Conservation (phyloP, 2,888 invertebrate genomes). For the Eupithecia centaureata region DNA sequence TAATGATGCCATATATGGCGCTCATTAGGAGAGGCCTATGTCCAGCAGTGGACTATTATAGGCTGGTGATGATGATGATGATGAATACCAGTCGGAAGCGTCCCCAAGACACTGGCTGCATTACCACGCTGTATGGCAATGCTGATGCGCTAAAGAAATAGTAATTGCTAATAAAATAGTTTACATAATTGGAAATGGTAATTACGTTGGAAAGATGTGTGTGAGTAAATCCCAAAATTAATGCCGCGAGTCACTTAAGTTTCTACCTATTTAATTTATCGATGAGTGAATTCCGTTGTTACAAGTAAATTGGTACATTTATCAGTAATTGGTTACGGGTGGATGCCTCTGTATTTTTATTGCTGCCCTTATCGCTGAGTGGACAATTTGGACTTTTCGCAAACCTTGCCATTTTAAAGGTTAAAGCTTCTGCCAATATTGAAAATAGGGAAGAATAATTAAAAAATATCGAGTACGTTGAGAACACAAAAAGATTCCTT, state of each 20-base stretch:
- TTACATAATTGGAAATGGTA: background rate
- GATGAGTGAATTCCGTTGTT: conserved; percentile 34
- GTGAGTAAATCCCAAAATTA: background rate
- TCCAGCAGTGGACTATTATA: too few relatives aligned
- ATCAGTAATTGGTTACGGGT: conserved; percentile 28
- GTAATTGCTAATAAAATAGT: too few relatives aligned
- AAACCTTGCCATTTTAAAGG: conserved; percentile 10
- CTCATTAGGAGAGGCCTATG: too few relatives aligned
- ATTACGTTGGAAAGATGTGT: background rate
- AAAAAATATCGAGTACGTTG: background rate
- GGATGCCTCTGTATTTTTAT: conserved; percentile 14
- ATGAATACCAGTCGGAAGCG: too few relatives aligned
- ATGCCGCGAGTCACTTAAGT: background rate
- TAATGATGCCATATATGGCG: too few relatives aligned
- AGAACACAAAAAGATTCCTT: too few relatives aligned
- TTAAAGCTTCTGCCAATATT: background rate
- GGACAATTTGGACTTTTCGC: conserved; percentile 12
- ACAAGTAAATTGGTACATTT: conserved; percentile 33
- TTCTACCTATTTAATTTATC: conserved; percentile 60
- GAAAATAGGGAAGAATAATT: background rate
- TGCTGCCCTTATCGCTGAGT: conserved; percentile 13
- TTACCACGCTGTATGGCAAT: too few relatives aligned
- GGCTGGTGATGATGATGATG: too few relatives aligned
- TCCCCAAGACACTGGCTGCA: too few relatives aligned
- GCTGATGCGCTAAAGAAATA: too few relatives aligned